Evolutionary conservation across 1,140 invertebrate species (phyloP).

Genomic region (Drosophila jambulina): DNA sequence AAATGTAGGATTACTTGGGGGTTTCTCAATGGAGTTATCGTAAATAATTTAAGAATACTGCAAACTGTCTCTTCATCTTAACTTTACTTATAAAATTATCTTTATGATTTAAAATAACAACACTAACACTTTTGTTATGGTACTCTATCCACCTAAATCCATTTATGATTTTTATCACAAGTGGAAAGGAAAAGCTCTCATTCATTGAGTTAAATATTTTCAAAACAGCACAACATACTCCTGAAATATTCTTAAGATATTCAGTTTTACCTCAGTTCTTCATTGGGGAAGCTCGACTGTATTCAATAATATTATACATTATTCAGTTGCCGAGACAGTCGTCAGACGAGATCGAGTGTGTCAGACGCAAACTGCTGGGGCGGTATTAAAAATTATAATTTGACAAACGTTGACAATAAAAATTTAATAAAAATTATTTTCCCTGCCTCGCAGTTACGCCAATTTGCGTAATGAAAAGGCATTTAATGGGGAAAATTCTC

Average conservation of each 20-base stretch:
- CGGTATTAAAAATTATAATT: slow-evolving; percentile 72
- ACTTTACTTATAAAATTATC: no score
- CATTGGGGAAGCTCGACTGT: slow-evolving; percentile 7
- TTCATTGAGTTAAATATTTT: not conserved
- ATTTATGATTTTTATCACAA: not conserved
- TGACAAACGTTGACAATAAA: slow-evolving; percentile 70
- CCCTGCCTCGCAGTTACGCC: slow-evolving; percentile 37
- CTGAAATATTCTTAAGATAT: no score
- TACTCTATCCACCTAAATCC: not conserved
- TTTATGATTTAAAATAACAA: not conserved
- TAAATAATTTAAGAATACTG: no score
- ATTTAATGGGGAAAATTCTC: slow-evolving; percentile 59
- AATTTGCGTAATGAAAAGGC: slow-evolving; percentile 76
- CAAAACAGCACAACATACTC: not conserved
- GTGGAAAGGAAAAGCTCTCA: not conserved
- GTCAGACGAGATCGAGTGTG: slow-evolving; percentile 37
- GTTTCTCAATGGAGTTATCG: no score
- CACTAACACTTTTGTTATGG: no score
- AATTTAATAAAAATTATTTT: slow-evolving; percentile 72
- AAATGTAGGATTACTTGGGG: not conserved
- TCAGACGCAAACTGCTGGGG: slow-evolving; percentile 11
- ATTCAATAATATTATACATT: slow-evolving; percentile 23
- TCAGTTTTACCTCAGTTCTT: not conserved
- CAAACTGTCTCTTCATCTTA: no score
- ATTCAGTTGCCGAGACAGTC: slow-evolving; percentile 60